These are phyloP conservation scores for Thymallus thymallus DNA, from an alignment of 2,113 vertebrate genomes.

Conservation along the genomic window DNA sequence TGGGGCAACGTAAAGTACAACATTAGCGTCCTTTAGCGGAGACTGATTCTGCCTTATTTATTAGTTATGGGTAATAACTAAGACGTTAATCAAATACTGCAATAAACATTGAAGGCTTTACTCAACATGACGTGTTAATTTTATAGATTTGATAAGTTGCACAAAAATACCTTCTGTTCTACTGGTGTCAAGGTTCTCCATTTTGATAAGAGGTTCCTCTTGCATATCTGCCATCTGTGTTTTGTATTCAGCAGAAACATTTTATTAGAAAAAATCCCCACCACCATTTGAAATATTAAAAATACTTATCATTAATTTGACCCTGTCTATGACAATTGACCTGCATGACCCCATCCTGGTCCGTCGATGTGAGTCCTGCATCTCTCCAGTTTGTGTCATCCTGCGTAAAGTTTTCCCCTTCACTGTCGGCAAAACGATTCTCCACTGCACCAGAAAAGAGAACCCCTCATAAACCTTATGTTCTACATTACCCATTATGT, in stretches of 20 bases:
- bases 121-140: no score
- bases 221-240: neutral
- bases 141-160: no score
- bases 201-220: neutral
- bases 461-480: neutral
- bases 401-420: neutral
- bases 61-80: no score
- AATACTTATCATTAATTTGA: neutral
- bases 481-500: neutral
- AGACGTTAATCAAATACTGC: no score
- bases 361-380: neutral
- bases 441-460: neutral
- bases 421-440: neutral
- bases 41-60: no score
- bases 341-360: neutral
- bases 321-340: neutral
- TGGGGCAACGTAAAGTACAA: no score
- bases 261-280: neutral
- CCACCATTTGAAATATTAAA: neutral
- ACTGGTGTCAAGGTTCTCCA: neutral
- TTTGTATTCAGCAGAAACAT: neutral
- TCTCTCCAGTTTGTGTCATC: no score
- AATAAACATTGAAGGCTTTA: no score
- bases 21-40: no score
- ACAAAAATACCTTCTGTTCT: neutral